A percentile compares a stretch with the other conserved stretches of the same genome.
Conservation (phyloP, 2,888 invertebrate genomes). For the Erebia aethiops region DNA sequence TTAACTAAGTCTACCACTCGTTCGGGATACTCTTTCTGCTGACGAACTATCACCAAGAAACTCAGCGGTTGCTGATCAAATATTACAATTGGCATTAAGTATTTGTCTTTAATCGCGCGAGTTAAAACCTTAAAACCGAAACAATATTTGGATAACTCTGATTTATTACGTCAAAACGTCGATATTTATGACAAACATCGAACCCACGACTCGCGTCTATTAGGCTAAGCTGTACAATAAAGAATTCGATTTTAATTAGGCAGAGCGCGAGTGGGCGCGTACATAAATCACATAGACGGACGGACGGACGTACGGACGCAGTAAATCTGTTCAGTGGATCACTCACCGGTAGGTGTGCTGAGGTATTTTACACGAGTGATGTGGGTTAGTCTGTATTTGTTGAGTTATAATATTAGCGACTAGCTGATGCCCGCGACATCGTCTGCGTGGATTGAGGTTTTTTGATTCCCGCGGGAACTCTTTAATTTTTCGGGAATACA, state of each 20-base stretch:
- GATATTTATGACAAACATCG: slow-evolving; percentile 12
- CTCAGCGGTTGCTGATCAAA: too few species aligned
- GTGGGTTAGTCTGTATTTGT: slow-evolving; percentile 21
- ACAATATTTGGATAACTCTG: not conserved
- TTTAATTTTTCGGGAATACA: too few species aligned
- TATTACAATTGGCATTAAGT: too few species aligned
- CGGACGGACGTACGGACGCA: slow-evolving; percentile 52
- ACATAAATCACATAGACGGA: slow-evolving; percentile 62
- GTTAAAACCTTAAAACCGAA: not conserved
- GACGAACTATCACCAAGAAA: too few species aligned
- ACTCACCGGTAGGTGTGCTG: slow-evolving; percentile 50
- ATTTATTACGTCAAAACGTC: slow-evolving; percentile 7
- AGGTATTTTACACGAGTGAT: slow-evolving; percentile 1
- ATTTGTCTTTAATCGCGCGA: too few species aligned
- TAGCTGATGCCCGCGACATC: too few species aligned
- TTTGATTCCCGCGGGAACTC: too few species aligned
- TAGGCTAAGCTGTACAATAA: slow-evolving; percentile 36
- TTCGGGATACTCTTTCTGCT: too few species aligned
- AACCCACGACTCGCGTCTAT: slow-evolving; percentile 22
- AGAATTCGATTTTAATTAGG: slow-evolving; percentile 53
- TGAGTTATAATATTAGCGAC: not conserved
- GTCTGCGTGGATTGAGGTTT: too few species aligned
- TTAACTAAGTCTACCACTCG: too few species aligned
- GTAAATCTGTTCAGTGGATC: slow-evolving; percentile 67
- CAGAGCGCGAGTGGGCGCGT: slow-evolving; percentile 52